Base-by-base conservation (phyloP, 35 echinoderm and acorn worm species). In the Stichopus chloronotus region DNA sequence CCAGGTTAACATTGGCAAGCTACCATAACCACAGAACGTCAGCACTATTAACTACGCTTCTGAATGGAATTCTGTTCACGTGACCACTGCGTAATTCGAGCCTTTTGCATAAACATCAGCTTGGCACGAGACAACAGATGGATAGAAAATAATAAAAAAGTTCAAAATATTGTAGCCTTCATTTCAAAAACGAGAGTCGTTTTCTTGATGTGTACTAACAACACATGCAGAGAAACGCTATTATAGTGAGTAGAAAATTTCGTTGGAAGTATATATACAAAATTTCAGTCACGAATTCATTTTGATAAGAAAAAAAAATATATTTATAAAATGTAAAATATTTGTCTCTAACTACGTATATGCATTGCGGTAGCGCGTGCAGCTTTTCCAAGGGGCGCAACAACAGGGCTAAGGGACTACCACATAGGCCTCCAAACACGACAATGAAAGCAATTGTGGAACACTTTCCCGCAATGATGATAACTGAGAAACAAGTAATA, bases 291-390 rank as follows among this genome's bases (percentile, higher is more conserved):
- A 21, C 19, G 69, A 74, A 74, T 19, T 74, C 17, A 20, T 72
- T 20, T 72, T 72, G 7, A 72, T 19, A 17, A n/a, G 22, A 72
- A 10, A 61, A 10, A 61, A 10, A 61, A n/a, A 72, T n/a, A 17
- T 7, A 7, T 69, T 89, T 69, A 23, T 69, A 74, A 89, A 89
- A 88, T n/a, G 58, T 60, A 60, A 88, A 88, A 71, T 5, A 74
- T 14, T 8, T 24, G 5, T 63, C 9, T 89, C 69, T 91, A 91
- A 91, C 90, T 91, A 91, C 90, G 87, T 89, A 89, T 89, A 89
- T 78, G 90, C 90, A 91, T 91, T 91, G 90, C 87, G 87, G 87
- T 89, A 89, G 87, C 72, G 90, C 90, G 90, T 79, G 90, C 90
- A 91, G 90, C 90, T 78, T 78, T 57, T 78, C 30, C 30, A 77